Conservation (phyloP, 2,113 vertebrate genomes). For the Addax nasomaculatus region DNA sequence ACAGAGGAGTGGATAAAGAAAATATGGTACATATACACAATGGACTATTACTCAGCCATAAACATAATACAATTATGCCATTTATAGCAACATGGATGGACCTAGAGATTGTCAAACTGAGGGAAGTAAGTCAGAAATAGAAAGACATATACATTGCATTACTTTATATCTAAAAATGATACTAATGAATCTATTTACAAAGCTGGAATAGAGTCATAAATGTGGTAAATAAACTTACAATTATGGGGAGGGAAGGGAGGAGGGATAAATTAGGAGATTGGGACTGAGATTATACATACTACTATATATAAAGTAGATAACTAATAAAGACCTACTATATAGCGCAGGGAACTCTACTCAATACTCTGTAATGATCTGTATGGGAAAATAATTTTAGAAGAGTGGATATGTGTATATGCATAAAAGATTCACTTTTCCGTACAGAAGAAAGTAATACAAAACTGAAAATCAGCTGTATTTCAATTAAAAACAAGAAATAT, state of each 20-base stretch:
- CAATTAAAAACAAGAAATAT: not conserved
- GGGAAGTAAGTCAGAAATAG: not conserved
- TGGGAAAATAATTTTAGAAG: not conserved
- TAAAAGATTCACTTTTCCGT: not conserved
- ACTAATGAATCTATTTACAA: not conserved
- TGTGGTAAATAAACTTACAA: not conserved
- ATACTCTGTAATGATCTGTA: not conserved
- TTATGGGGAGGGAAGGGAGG: not conserved
- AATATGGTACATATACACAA: not conserved
- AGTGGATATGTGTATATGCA: not conserved
- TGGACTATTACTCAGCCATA: accelerated
- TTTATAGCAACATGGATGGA: not conserved
- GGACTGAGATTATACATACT: not conserved
- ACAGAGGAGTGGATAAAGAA: not conserved
- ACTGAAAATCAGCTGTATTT: not conserved
- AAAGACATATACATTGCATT: not conserved
- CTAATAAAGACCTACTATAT: not conserved
- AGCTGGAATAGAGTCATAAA: not conserved
- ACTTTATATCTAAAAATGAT: not conserved
- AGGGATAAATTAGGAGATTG: not conserved
- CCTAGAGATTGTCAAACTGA: not conserved
- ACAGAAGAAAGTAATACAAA: not conserved
- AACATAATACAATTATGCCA: not conserved
- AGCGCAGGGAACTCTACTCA: not conserved
- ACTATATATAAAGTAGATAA: not conserved